Evolutionary conservation across 2,113 vertebrate genomes (phyloP).

Genomic region (Ammospiza caudacuta): DNA sequence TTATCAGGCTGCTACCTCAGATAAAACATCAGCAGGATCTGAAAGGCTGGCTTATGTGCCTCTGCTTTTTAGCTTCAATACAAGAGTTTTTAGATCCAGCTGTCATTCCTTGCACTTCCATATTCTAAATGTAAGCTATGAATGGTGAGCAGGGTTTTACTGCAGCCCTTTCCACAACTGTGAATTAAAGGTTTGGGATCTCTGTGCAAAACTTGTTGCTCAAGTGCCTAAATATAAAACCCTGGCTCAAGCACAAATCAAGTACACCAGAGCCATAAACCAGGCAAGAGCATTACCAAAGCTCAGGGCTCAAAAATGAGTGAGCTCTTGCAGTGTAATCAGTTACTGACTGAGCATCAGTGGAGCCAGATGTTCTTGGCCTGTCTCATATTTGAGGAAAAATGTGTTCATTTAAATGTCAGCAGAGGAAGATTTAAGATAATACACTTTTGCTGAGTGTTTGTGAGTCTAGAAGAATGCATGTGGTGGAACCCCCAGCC

Average conservation of each 20-base stretch:
- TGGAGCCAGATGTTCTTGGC: constrained; percentile 34
- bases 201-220: background rate
- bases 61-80: background rate
- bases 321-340: constrained; percentile 19
- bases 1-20: background rate
- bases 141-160: background rate
- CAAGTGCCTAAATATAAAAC: background rate
- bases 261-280: constrained; percentile 1
- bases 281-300: background rate
- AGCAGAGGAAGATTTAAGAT: constrained; percentile 44
- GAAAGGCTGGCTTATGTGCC: background rate
- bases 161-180: background rate
- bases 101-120: background rate
- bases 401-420: constrained; percentile 42
- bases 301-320: constrained; percentile 1
- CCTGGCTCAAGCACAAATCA: background rate
- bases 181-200: constrained; percentile 14
- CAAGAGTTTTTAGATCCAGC: background rate
- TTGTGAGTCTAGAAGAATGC: background rate
- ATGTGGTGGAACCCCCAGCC: constrained; percentile 32
- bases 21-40: background rate
- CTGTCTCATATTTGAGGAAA: constrained; percentile 19
- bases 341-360: constrained; percentile 13
- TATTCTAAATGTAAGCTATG: background rate
- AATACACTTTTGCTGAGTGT: constrained; percentile 14